Evolutionary conservation across 2,113 vertebrate species (phyloP).

Genomic region (Brachypodius melanocephalos): DNA sequence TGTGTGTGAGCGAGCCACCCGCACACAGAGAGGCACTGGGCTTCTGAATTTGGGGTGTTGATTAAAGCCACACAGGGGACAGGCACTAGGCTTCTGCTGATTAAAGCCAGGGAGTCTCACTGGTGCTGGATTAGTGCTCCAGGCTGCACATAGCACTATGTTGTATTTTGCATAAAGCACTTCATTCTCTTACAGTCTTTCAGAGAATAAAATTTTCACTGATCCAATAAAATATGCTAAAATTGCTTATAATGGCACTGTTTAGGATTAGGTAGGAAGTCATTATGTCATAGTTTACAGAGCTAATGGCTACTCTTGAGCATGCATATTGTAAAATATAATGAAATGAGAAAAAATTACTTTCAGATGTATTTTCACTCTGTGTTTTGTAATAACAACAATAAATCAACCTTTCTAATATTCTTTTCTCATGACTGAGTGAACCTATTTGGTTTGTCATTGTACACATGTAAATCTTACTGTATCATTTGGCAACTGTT

Average conservation of each 20-base stretch:
- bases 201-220: constrained; percentile 17
- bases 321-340: constrained; percentile 50
- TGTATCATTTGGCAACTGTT: constrained; percentile 37
- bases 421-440: constrained; percentile 43
- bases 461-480: constrained; percentile 45
- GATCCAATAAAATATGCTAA: constrained; percentile 53
- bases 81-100: too few relatives aligned
- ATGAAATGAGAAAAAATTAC: constrained; percentile 58
- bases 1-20: background rate
- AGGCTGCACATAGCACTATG: background rate
- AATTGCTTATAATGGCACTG: constrained; percentile 29
- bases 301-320: constrained; percentile 58
- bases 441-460: constrained; percentile 34
- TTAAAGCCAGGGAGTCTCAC: background rate
- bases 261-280: constrained; percentile 50
- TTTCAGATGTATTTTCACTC: constrained; percentile 55
- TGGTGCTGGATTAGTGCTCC: background rate
- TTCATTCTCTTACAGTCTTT: constrained; percentile 16
- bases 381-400: constrained; percentile 31
- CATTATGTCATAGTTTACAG: constrained; percentile 43
- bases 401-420: constrained; percentile 44
- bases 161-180: constrained; percentile 18
- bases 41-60: background rate
- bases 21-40: background rate
- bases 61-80: background rate